A percentile compares a stretch with the other conserved stretches of the same genome.
Conservation (phyloP, 1,140 invertebrate species). For the Gonatopus flavifemur region DNA sequence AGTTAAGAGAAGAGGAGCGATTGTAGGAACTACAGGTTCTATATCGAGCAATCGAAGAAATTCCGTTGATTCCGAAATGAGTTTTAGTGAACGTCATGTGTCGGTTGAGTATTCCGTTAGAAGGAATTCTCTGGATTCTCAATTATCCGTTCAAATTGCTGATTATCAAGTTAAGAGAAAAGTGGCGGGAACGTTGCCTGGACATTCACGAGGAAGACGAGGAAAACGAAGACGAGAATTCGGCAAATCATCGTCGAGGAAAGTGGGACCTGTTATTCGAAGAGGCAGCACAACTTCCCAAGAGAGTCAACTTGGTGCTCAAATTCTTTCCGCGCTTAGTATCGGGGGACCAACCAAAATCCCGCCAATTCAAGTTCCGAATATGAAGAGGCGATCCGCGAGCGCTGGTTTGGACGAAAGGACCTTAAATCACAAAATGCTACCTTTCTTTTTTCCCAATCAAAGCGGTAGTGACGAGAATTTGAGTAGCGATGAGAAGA, state of each 20-base stretch:
- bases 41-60: conserved; percentile 65
- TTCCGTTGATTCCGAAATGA: conserved; percentile 78
- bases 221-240: conserved; percentile 41
- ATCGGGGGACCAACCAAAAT: conserved; percentile 51
- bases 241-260: conserved; percentile 48
- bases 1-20: conserved; percentile 77
- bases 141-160: conserved; percentile 78
- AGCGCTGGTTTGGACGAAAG: conserved; percentile 54
- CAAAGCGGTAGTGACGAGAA: conserved; percentile 60
- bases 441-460: conserved; percentile 59
- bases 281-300: conserved; percentile 77
- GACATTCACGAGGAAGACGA: conserved; percentile 40
- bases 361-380: conserved; percentile 52
- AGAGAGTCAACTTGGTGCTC: conserved; percentile 71
- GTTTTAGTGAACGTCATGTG: conserved; percentile 74
- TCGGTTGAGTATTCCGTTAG: conserved; percentile 82
- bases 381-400: conserved; percentile 62
- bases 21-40: conserved; percentile 65
- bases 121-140: conserved; percentile 81
- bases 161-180: conserved; percentile 74
- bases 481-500: conserved; percentile 55
- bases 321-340: conserved; percentile 59
- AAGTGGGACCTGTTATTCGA: conserved; percentile 57
- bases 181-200: conserved; percentile 50
- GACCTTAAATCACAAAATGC: conserved; percentile 55